Percentiles rank a stretch among this genome's conserved stretches.
Evolutionary conservation across 1,140 invertebrate species (phyloP).

Genomic region (Latrodectus geometricus): DNA sequence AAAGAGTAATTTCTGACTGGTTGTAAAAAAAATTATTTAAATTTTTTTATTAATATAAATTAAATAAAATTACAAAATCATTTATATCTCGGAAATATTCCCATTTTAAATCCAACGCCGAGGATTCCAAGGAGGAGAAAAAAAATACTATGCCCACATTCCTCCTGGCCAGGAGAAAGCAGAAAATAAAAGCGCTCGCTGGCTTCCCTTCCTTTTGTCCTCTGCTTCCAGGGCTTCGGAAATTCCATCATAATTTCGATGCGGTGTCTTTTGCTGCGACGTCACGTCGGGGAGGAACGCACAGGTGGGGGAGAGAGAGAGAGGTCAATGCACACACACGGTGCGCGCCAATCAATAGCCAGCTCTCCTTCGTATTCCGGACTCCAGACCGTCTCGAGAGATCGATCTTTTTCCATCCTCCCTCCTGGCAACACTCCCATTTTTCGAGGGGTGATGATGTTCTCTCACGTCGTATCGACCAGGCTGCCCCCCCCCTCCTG

Average conservation of each 20-base stretch:
- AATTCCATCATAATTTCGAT: background rate
- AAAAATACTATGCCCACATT: background rate
- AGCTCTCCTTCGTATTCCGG: slow-evolving; percentile 4
- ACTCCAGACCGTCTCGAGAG: slow-evolving; percentile 43
- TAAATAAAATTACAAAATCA: too few species aligned
- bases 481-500: background rate
- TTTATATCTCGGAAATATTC: too few species aligned
- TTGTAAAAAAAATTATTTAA: too few species aligned
- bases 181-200: background rate
- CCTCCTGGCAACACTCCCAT: slow-evolving; percentile 35
- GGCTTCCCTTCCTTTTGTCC: background rate
- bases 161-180: background rate
- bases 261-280: background rate
- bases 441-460: slow-evolving; percentile 5
- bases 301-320: background rate
- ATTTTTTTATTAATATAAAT: too few species aligned
- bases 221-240: background rate
- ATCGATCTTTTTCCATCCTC: slow-evolving; percentile 40
- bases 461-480: slow-evolving; percentile 10
- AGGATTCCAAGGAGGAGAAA: background rate
- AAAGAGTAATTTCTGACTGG: too few species aligned
- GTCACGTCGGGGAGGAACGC: background rate
- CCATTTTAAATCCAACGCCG: too few species aligned
- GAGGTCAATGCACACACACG: background rate
- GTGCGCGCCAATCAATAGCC: background rate